Evolutionary conservation across 2,113 vertebrate genomes (phyloP).

Genomic region (Crotalus helleri): DNA sequence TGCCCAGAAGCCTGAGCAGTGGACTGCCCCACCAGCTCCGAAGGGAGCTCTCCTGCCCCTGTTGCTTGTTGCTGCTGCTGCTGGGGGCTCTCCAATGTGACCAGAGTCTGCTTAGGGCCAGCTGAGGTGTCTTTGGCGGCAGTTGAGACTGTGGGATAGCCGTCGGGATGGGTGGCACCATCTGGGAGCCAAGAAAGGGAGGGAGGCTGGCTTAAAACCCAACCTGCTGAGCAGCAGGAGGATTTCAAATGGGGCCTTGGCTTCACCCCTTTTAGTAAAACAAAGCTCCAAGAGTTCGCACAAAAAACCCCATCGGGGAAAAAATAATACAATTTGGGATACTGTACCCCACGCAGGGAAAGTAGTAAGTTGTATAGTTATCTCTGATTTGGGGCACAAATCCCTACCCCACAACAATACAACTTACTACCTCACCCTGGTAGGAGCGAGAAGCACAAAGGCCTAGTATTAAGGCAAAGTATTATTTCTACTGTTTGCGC

Average conservation of each 20-base stretch:
- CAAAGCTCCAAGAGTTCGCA: neutral
- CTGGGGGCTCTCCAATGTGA: slow-evolving; percentile 81
- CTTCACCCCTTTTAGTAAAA: neutral
- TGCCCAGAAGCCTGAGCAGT: slow-evolving; percentile 58
- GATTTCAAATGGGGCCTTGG: neutral
- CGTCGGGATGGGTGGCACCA: slow-evolving; percentile 78
- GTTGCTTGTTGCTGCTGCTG: slow-evolving; percentile 81
- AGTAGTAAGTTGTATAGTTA: slow-evolving; percentile 98
- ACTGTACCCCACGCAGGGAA: slow-evolving; percentile 70
- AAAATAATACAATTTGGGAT: neutral
- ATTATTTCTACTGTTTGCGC: neutral
- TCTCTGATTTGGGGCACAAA: slow-evolving; percentile 83
- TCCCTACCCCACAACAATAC: slow-evolving; percentile 92
- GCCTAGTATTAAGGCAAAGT: too few species aligned
- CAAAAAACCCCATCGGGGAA: neutral
- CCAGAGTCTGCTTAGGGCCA: slow-evolving; percentile 75
- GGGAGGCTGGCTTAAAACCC: neutral
- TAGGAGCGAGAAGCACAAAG: slow-evolving; percentile 50
- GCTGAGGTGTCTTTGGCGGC: slow-evolving; percentile 83
- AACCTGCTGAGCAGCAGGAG: neutral
- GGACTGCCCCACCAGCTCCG: slow-evolving; percentile 71
- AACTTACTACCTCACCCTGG: slow-evolving; percentile 93
- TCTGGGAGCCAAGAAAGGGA: slow-evolving; percentile 58
- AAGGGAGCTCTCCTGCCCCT: slow-evolving; percentile 66
- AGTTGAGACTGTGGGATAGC: slow-evolving; percentile 83